These are phyloP conservation scores for Odontothrips loti DNA, from an alignment of 2,888 invertebrate genomes.

Conservation along the genomic window DNA sequence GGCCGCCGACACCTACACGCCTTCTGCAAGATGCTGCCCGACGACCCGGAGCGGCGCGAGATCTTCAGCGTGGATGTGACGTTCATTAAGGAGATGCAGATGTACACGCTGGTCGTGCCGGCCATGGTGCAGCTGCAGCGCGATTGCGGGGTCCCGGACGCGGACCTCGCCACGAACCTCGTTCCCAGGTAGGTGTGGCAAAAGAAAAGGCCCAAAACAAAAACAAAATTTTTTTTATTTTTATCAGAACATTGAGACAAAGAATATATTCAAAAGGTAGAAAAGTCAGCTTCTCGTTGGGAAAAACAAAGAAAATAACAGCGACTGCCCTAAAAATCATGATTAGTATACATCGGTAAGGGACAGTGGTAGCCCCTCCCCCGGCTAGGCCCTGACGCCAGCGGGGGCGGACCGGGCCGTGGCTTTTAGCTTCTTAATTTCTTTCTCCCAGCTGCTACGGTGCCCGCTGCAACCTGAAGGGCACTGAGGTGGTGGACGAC, in stretches of 20 bases:
- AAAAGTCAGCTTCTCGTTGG: no score
- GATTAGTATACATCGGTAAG: no score
- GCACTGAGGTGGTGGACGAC: conserved; percentile 49
- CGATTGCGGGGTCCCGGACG: conserved; percentile 48
- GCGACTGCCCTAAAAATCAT: no score
- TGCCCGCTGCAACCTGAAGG: not conserved
- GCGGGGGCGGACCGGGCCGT: no score
- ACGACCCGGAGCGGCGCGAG: conserved; percentile 51
- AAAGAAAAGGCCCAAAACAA: no score
- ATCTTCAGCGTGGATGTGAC: conserved; percentile 55
- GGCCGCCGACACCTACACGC: not conserved
- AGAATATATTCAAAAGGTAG: no score
- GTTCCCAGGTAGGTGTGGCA: conserved; percentile 48
- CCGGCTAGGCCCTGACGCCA: no score
- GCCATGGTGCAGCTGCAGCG: conserved; percentile 50
- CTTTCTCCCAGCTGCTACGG: not conserved
- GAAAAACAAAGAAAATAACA: no score
- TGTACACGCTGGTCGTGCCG: conserved; percentile 53
- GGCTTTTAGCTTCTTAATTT: not conserved
- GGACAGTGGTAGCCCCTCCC: no score
- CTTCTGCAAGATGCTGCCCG: conserved; percentile 48
- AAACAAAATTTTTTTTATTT: no score
- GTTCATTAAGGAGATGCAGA: conserved; percentile 55
- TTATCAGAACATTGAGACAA: no score
- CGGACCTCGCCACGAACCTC: conserved; percentile 48